These are phyloP conservation scores for Emmelina monodactyla DNA, from an alignment of 2,888 invertebrate genomes.

Conservation along the genomic window DNA sequence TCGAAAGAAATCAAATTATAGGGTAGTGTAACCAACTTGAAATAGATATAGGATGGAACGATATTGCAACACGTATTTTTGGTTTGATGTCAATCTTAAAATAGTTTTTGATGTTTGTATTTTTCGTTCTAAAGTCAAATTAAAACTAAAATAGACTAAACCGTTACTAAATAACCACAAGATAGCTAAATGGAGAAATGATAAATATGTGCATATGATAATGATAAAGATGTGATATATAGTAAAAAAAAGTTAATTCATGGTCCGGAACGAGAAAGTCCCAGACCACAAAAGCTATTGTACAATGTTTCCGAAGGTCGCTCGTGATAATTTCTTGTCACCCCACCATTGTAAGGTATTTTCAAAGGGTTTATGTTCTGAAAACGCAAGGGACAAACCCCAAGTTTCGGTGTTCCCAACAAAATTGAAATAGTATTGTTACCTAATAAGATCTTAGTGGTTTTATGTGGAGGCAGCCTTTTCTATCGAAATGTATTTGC, in stretches of 20 bases:
- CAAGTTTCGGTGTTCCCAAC: neutral
- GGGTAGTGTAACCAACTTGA: too few species aligned
- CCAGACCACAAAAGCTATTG: conserved; percentile 1
- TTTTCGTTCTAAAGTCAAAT: neutral
- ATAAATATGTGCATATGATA: too few species aligned
- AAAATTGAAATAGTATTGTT: conserved; percentile 1
- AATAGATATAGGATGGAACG: too few species aligned
- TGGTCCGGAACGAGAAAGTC: neutral
- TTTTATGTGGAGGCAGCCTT: too few species aligned
- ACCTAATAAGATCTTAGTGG: conserved; percentile 1
- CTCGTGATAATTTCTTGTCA: neutral
- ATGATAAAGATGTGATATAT: neutral
- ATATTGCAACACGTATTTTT: too few species aligned
- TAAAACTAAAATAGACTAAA: neutral
- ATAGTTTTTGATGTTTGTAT: neutral
- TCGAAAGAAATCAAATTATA: too few species aligned
- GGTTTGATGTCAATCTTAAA: too few species aligned
- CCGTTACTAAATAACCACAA: too few species aligned
- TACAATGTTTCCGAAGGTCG: neutral
- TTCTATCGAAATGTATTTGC: neutral
- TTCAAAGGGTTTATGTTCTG: conserved; percentile 1
- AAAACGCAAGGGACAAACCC: neutral
- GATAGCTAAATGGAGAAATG: too few species aligned
- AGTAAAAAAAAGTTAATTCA: neutral
- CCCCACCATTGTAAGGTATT: neutral